These are phyloP conservation scores for Pollenia amentaria DNA, from an alignment of 2,888 invertebrate genomes.

Conservation along the genomic window DNA sequence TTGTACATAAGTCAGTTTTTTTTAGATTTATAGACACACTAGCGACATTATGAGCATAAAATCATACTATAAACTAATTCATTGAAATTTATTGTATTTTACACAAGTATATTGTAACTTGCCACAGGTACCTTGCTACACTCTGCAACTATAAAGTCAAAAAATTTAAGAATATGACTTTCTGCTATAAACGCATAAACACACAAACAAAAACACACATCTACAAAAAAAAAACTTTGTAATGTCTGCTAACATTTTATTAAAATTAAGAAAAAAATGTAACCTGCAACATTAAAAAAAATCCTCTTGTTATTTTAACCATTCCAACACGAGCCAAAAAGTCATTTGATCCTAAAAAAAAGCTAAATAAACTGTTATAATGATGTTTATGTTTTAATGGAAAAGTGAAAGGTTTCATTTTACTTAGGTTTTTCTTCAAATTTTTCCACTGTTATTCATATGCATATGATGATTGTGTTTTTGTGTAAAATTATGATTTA, in stretches of 20 bases:
- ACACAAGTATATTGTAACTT: constrained; percentile 28
- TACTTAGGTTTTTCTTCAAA: constrained; percentile 31
- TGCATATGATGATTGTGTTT: constrained; percentile 38
- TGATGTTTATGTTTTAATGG: constrained; percentile 57
- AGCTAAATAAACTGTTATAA: constrained; percentile 39
- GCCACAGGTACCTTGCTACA: constrained; percentile 23
- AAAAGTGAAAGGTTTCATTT: constrained; percentile 73
- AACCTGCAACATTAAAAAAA: constrained; percentile 24
- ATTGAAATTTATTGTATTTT: constrained; percentile 55
- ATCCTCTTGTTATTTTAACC: constrained; percentile 47
- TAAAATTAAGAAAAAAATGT: not conserved
- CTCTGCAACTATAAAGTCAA: not conserved
- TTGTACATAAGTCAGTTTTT: not conserved
- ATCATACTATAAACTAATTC: constrained; percentile 56
- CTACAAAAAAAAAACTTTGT: not conserved
- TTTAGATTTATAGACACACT: constrained; percentile 41
- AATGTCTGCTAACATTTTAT: not conserved
- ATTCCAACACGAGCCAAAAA: constrained; percentile 65
- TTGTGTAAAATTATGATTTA: constrained; percentile 63
- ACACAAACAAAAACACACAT: not conserved
- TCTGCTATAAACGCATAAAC: not conserved
- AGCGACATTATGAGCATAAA: constrained; percentile 65
- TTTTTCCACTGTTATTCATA: not conserved
- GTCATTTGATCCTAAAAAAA: constrained; percentile 23
- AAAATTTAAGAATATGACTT: constrained; percentile 38